phyloP scores from a whole-genome alignment of 2,888 invertebrate species.

The Podotricha telesiphe region DNA sequence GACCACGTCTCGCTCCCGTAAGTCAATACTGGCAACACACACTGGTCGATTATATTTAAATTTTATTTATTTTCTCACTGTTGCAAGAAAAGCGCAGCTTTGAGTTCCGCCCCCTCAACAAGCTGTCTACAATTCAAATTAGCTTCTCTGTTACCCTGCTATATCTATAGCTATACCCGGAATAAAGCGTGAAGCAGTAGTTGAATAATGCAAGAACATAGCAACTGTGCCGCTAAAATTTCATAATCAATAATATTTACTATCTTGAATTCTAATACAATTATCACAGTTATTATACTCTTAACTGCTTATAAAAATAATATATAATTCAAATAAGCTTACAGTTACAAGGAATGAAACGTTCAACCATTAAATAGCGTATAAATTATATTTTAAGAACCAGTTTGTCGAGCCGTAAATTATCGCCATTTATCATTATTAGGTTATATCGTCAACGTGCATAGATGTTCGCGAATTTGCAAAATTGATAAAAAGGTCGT shows the following conservation, averaged over 20 bases:
- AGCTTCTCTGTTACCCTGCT: too few species aligned
- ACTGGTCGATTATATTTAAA: too few species aligned
- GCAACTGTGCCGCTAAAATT: not conserved
- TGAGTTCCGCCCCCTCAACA: too few species aligned
- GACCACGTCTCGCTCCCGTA: too few species aligned
- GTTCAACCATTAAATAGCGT: constrained; percentile 1
- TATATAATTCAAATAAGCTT: constrained; percentile 6
- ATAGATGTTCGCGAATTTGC: constrained; percentile 56
- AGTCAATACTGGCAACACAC: too few species aligned
- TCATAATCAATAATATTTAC: not conserved
- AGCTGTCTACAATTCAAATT: too few species aligned
- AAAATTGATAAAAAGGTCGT: constrained; percentile 73
- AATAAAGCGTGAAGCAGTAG: too few species aligned
- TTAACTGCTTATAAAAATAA: not conserved
- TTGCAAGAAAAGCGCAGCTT: too few species aligned
- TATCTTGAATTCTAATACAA: not conserved
- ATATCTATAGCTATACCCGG: too few species aligned
- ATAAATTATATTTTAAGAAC: constrained; percentile 15
- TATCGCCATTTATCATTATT: constrained; percentile 31
- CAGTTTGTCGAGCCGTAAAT: constrained; percentile 11
- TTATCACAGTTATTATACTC: not conserved
- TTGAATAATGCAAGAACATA: not conserved
- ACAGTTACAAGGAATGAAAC: not conserved
- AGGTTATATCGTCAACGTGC: constrained; percentile 24
- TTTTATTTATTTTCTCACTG: too few species aligned